phyloP scores from a whole-genome alignment of 2,888 invertebrate genomes.

The Lepidonotus clava region DNA sequence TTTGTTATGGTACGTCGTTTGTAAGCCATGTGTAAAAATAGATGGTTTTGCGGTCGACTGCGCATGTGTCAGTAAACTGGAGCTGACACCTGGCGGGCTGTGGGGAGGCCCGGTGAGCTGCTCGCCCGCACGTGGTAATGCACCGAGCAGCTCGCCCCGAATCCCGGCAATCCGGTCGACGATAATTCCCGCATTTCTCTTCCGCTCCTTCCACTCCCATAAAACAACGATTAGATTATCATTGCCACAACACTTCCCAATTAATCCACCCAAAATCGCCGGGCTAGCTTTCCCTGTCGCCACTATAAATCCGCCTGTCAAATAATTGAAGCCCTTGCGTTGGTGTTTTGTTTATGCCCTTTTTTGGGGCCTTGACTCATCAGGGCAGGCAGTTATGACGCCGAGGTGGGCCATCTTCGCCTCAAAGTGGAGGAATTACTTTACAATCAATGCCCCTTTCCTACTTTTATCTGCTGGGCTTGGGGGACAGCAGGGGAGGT shows the following conservation, averaged over 20 bases:
- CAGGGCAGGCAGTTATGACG: background rate
- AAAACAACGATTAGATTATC: constrained; percentile 29
- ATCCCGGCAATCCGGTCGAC: background rate
- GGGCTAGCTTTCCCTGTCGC: background rate
- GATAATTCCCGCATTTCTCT: background rate
- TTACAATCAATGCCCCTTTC: background rate
- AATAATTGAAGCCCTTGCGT: background rate
- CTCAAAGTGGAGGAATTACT: background rate
- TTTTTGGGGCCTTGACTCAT: background rate
- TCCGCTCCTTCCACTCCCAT: constrained; percentile 15
- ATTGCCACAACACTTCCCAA: background rate
- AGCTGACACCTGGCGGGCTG: background rate
- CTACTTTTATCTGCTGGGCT: background rate
- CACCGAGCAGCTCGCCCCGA: background rate
- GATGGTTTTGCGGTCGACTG: background rate
- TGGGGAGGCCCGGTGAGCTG: background rate
- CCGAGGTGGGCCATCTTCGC: background rate
- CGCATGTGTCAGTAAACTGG: background rate
- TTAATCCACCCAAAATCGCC: background rate
- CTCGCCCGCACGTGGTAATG: background rate
- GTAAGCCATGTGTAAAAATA: background rate
- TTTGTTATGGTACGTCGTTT: background rate
- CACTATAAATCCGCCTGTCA: background rate
- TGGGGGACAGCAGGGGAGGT: background rate
- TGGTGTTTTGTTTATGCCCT: background rate